Base-by-base conservation (phyloP, 2,888 invertebrate species). In the Ectemnius continuus region DNA sequence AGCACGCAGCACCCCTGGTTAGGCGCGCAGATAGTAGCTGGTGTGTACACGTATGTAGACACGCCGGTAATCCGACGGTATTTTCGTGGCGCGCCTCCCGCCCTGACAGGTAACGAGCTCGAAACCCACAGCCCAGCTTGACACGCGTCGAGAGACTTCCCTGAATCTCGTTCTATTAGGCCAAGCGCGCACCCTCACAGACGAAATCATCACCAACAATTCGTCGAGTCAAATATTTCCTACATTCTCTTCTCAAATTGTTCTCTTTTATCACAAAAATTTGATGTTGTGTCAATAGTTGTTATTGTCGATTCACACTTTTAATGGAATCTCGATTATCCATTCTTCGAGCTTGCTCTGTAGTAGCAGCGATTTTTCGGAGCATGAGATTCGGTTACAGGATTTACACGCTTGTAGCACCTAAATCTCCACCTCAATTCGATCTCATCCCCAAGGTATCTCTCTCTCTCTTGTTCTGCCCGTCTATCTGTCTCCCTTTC, bases 1-100 rank as follows among this genome's bases (percentile, higher is more conserved):
- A 81, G 66, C 81, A 78, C 81, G 81, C 75, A 63, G 66, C 58
- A 23, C 23, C 23, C 23, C 23, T 23, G 59, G 60, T 52, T 72
- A 62, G 59, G 64, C 47, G 47, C 16, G 52, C 16, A 11, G 52
- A 52, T 16, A 4, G 52, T 52, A 52, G n/a, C n/a, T 36, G 36
- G 8, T 52, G 5, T 14, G 52, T 52, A 52, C 52, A 62, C 57
- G 13, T 67, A 68, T 61, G 62, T 45, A 61, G 52, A 58, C 59
- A 62, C 66, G 23, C 13, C 23, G 57, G 47, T 73, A 52, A 58
- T 62, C 70, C 75, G 61, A 46, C 47, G 67, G 69, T 64, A 78
- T 78, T 78, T 72, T 72, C 66, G 57, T 16, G 57, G 73, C 59
- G 36, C 36, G 71, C 63, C 63, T 67, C 73, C 73, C 66, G 63